Evolutionary conservation across 2,888 invertebrate genomes (phyloP).

Genomic region (Mechanitis messenoides): DNA sequence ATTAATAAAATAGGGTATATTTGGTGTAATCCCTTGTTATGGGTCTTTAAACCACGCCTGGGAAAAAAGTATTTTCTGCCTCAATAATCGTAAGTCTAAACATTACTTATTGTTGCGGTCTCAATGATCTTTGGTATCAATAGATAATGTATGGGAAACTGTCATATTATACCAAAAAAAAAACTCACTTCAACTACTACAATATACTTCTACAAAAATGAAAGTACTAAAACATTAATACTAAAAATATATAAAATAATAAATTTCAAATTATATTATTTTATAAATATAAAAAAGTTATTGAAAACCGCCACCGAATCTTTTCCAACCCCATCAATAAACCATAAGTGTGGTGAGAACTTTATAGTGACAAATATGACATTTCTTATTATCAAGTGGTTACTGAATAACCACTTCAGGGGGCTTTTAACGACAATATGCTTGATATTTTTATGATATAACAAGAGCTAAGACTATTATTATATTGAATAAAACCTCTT

Average conservation of each 20-base stretch:
- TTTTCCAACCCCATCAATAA: slow-evolving; percentile 11
- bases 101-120: slow-evolving; percentile 55
- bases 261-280: too few relatives aligned
- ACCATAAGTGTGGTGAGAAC: slow-evolving; percentile 23
- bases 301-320: slow-evolving; percentile 16
- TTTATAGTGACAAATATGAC: slow-evolving; percentile 52
- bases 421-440: slow-evolving; percentile 42
- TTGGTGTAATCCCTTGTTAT: slow-evolving; percentile 31
- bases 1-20: slow-evolving; percentile 48
- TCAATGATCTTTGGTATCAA: slow-evolving; percentile 37
- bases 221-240: too few relatives aligned
- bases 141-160: slow-evolving; percentile 26
- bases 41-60: slow-evolving; percentile 45
- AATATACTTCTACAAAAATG: not conserved
- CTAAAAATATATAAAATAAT: too few relatives aligned
- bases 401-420: slow-evolving; percentile 46
- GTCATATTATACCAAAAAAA: not conserved
- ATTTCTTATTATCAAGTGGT: slow-evolving; percentile 60
- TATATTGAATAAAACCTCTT: not conserved
- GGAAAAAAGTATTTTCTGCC: slow-evolving; percentile 64
- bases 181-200: not conserved
- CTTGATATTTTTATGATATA: slow-evolving; percentile 42
- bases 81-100: slow-evolving; percentile 59
- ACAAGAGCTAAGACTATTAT: slow-evolving; percentile 37
- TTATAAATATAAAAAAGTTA: slow-evolving; percentile 10